Base-by-base conservation (phyloP, 2,888 invertebrate species). In the Caenorhabditis imperialis region DNA sequence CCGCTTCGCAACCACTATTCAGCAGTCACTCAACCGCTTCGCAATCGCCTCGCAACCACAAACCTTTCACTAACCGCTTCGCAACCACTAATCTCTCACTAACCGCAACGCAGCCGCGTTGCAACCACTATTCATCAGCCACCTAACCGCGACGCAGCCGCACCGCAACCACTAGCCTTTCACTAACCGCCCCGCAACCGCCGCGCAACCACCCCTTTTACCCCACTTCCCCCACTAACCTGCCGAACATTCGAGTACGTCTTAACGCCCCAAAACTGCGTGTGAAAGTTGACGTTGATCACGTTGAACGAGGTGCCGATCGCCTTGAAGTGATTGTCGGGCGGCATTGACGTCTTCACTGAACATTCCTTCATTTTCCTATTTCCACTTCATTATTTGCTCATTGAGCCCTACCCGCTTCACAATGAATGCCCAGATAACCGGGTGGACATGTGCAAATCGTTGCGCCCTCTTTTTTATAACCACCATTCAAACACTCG, bases 381-480 rank as follows among this genome's bases (percentile, higher is more conserved):
- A n/a, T 27, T 48, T 48, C 25, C 16, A 27, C 27, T 10, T 27
- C 10, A 45, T 14, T 20, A 14, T 10, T 10, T 20, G 12, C 12
- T 20, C 14, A 18, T 45, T 22, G 8, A 45, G 45, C 12, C 8
- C 20, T 35, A 70, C 69, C 60, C 47, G 69, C 58, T 72, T 72
- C 71, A 47, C 71, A 72, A 14, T 72, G 62, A 45, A 72, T 51
- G 16, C 71, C 71, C n/a, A 50, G 25, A 12, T 72, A 72, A 4
- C 71, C 62, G 3, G 63, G 38, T 12, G 71, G 71, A 27, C 71
- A 72, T 14, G 50, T 47, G 40, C 71, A 72, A 2, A 20, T 27
- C 3, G 40, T 47, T 7, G 25, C 42, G 3, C 16, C 4, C 4
- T 1, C 0, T 8, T 44, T 33, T 30, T 23, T 8, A 10, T 58